These are phyloP conservation scores for Cylindroiulus punctatus DNA, from an alignment of 2,888 invertebrate genomes.

Conservation along the genomic window DNA sequence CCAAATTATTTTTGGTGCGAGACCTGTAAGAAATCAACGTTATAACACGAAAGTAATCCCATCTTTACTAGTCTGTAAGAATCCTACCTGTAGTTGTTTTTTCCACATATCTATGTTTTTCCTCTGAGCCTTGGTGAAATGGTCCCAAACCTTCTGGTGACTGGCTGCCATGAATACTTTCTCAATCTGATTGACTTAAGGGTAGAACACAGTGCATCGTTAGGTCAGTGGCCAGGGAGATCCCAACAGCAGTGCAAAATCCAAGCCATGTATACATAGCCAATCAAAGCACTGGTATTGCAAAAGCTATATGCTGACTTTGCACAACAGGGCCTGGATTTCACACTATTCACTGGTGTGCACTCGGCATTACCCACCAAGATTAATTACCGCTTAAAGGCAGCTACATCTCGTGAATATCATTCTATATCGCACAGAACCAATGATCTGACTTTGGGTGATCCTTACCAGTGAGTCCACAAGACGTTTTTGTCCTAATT, in stretches of 20 bases:
- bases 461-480: conserved; percentile 47
- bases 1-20: background rate
- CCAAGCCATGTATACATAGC: conserved; percentile 46
- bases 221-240: conserved; percentile 53
- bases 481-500: conserved; percentile 23
- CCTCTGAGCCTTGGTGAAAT: conserved; percentile 98
- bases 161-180: conserved; percentile 94
- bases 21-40: conserved; percentile 5
- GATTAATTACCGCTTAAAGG: conserved; percentile 44
- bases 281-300: background rate
- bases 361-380: conserved; percentile 46
- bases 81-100: conserved; percentile 89
- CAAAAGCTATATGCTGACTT: background rate
- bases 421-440: conserved; percentile 39
- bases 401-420: conserved; percentile 25
- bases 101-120: conserved; percentile 99
- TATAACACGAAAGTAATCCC: background rate
- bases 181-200: conserved; percentile 97
- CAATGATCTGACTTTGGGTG: conserved; percentile 33
- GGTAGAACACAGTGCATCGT: conserved; percentile 60
- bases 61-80: conserved; percentile 22
- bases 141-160: conserved; percentile 99
- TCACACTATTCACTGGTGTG: conserved; percentile 37
- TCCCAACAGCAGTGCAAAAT: conserved; percentile 52
- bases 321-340: conserved; percentile 44